Evolutionary conservation across 2,797 vertebrate species (phyloP).

Genomic region (Phataginus tetradactyla): DNA sequence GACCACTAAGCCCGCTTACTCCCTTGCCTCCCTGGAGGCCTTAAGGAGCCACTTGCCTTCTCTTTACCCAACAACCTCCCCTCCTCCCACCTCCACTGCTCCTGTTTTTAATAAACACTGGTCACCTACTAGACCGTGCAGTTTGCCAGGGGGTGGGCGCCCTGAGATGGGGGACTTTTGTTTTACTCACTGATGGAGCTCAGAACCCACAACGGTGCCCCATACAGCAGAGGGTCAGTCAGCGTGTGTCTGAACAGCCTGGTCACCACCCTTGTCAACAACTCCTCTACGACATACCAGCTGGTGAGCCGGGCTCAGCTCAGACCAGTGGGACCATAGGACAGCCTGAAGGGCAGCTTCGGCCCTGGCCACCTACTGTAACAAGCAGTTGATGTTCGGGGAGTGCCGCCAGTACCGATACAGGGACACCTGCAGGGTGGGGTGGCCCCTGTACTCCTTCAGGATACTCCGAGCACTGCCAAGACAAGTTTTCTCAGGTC

Average conservation of each 20-base stretch:
- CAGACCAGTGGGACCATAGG: accelerated
- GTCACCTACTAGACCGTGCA: accelerated
- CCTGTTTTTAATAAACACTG: background rate
- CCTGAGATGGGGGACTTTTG: accelerated
- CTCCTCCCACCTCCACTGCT: accelerated
- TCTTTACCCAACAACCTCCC: too few species aligned
- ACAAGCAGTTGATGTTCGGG: conserved; percentile 79
- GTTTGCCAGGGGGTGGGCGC: accelerated
- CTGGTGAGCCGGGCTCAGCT: accelerated
- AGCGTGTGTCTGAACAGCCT: accelerated
- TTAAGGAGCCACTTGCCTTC: background rate
- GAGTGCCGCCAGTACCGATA: conserved; percentile 86
- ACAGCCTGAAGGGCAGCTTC: accelerated
- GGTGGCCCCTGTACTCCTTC: conserved; percentile 79
- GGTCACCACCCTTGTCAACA: accelerated
- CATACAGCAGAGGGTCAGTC: accelerated
- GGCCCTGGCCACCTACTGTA: conserved; percentile 79
- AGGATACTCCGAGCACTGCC: conserved; percentile 79
- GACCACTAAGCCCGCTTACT: background rate
- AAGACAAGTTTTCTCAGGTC: background rate
- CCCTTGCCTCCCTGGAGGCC: background rate
- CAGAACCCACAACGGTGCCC: accelerated
- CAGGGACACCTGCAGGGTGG: conserved; percentile 79
- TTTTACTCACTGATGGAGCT: accelerated
- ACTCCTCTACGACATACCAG: background rate